Base-by-base conservation (phyloP, 2,888 invertebrate genomes). In the Adelphocoris suturalis region DNA sequence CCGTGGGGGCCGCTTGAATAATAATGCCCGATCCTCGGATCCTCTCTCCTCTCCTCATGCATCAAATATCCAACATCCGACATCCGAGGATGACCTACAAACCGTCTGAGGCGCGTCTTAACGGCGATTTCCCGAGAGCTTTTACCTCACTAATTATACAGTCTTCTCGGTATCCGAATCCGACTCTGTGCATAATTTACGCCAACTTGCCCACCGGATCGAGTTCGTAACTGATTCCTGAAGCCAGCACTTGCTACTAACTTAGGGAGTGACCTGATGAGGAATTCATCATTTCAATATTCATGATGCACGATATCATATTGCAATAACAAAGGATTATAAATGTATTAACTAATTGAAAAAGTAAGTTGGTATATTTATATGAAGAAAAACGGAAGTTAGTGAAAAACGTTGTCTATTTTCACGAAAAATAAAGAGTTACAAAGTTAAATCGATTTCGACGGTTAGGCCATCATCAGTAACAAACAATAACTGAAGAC, bases 1-100 rank as follows among this genome's bases (percentile, higher is more conserved):
- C 90, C 90, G 90, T 87, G 57, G 87, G 90, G 81, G 61, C 89
- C 89, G 61, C 89, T 88, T 90, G 90, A 90, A 90, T 90, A 90
- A 87, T 90, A 90, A 90, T 90, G 90, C 47, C 76, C 75, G n/a
- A 47, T 68, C 88, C 78, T 75, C 23, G 48, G 48, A 68, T 85
- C 19, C 47, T 28, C 11, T 11, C 19, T 23, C 52, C 12, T 52
- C 82, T 19, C 78, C 37, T 19, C 55, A n/a, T 23, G n/a, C 81
- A 16, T 48, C 80, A 46, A 28, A 19, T 52, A 82, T 82, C 82
- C 48, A 82, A 82, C 52, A 82, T 52, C 82, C 82, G 52, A 82
- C 80, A 46, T 80, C 80, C 23, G 14, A 46, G 19, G 82, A 46
- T 82, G 82, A 82, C 82, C 82, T 52, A 82, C 82, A 82, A 82